Base-by-base conservation (phyloP, 2,113 vertebrate genomes). In the Brachionichthys hirsutus region DNA sequence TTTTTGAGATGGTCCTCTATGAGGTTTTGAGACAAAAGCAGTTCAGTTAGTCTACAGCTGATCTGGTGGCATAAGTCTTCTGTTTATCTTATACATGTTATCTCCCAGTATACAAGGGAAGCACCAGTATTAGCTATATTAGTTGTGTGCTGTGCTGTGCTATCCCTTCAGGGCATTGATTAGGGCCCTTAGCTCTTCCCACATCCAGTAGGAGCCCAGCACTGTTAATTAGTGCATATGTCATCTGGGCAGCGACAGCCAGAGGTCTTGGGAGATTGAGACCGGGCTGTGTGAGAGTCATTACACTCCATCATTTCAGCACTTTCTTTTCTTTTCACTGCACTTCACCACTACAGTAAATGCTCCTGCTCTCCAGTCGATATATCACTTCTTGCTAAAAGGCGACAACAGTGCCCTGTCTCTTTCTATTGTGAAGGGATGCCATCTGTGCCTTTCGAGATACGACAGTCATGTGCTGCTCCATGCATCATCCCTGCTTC, bases 221-320 rank as follows among this genome's bases (percentile, higher is more conserved):
- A 35, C 52, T 64, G 67, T 85, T 87, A 86, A 89, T 88, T 84
- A 82, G 78, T 77, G 76, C 81, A 82, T 87, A 87, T 83, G 81
- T 89, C 86, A 85, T 82, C 60, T 65, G 83, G 70, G 61, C 75
- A 65, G 75, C 51, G 78, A 85, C 81, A 84, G 83, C 78, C 80
- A 82, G 75, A 78, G 85, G 83, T 87, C 84, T 78, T 80, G 63
- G 67, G 81, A 87, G 82, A 79, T 81, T 51, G 70, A 80, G 64
- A 72, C 78, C 48, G 62, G 79, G 55, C 69, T 63, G 54, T 66
- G 76, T 61, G 67, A 78, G 78, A 87, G 68, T 79, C 81, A 84
- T 88, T 78, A 83, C 66, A 80, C 83, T 87, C 75, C 57, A 82
- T 85, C 85, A 83, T 85, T 74, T 73, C 77, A 63, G 62, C 64